phyloP scores from a whole-genome alignment of 2,888 invertebrate species.

The Esperia sulphurella region DNA sequence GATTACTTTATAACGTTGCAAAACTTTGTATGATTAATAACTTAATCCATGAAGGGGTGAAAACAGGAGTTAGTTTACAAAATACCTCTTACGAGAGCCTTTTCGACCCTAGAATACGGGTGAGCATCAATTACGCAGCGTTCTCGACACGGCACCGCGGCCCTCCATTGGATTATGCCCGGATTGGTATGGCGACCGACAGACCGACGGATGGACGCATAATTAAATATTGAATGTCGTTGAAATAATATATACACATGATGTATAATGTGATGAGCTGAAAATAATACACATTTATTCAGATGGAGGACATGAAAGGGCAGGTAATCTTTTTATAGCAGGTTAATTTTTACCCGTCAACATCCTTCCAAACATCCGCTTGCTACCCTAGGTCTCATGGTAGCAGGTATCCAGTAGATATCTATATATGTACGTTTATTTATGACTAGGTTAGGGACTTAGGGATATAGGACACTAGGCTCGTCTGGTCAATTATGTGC shows the following conservation, averaged over 20 bases:
- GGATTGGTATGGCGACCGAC: conserved; percentile 3
- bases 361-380: too few species aligned
- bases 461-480: too few species aligned
- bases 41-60: conserved; percentile 16
- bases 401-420: too few species aligned
- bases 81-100: conserved; percentile 50
- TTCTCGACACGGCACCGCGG: conserved; percentile 28
- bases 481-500: too few species aligned
- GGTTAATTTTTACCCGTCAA: too few species aligned
- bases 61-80: conserved; percentile 37
- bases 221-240: conserved; percentile 5
- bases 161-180: conserved; percentile 25
- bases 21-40: conserved; percentile 1
- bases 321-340: too few species aligned
- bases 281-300: too few species aligned
- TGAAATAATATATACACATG: background rate
- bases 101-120: conserved; percentile 57
- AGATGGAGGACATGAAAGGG: too few species aligned
- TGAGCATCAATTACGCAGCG: conserved; percentile 60
- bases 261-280: background rate
- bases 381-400: too few species aligned
- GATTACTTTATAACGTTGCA: too few species aligned
- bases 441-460: too few species aligned
- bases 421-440: too few species aligned
- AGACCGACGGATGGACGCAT: conserved; percentile 5